Evolutionary conservation across 2,797 vertebrate genomes (phyloP).

Genomic region (Pseudopleuronectes americanus): DNA sequence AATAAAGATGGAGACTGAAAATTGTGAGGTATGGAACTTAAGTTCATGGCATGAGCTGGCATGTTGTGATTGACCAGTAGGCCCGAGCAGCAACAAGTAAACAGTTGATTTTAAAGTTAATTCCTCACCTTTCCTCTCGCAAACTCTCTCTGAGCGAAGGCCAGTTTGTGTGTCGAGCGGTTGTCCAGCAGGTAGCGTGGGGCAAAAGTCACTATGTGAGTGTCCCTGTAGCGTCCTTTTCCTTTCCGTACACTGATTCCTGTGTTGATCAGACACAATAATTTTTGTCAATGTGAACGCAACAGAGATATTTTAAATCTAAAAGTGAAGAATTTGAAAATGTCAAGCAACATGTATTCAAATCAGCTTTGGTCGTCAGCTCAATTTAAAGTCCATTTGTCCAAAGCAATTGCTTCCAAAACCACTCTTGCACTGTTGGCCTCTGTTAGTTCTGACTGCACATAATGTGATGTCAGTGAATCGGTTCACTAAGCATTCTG

Average conservation of each 20-base stretch:
- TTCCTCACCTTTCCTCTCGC: constrained; percentile 92
- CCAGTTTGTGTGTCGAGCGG: constrained; percentile 92
- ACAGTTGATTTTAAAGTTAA: background rate
- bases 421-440: too few relatives aligned
- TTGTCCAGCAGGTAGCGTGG: constrained; percentile 97
- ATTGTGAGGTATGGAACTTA: too few relatives aligned
- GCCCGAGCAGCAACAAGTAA: background rate
- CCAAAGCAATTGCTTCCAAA: too few relatives aligned
- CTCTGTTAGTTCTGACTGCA: too few relatives aligned
- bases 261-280: constrained; percentile 62
- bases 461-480: too few relatives aligned
- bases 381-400: too few relatives aligned
- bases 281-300: background rate
- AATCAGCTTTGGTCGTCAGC: too few relatives aligned
- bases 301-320: background rate
- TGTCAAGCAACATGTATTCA: too few relatives aligned
- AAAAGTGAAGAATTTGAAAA: background rate
- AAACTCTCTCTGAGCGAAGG: constrained; percentile 96
- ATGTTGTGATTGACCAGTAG: background rate
- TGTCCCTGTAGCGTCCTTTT: constrained; percentile 94
- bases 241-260: constrained; percentile 97
- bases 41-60: background rate
- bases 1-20: too few relatives aligned
- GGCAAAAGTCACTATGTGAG: constrained; percentile 95
- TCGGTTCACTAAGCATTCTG: too few relatives aligned